Conservation (phyloP, 2,888 invertebrate species). For the Lydus trimaculatus region DNA sequence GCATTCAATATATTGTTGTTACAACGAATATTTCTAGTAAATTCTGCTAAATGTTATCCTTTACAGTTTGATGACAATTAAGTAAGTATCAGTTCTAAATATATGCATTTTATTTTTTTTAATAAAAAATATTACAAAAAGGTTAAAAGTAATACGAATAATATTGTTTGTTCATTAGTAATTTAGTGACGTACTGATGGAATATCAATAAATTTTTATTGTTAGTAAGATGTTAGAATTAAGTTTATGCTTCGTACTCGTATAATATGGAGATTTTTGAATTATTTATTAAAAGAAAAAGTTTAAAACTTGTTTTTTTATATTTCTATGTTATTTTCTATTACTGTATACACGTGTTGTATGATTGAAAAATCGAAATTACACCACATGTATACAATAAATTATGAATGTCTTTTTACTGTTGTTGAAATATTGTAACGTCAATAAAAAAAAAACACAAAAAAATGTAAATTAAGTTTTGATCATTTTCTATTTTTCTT, state of each 20-base stretch:
- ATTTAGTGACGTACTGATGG: not conserved
- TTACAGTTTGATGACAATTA: not conserved
- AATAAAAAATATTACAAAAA: not conserved
- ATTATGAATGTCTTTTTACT: no score
- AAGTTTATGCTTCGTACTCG: not conserved
- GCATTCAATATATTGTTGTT: not conserved
- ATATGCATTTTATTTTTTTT: not conserved
- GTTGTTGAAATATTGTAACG: no score
- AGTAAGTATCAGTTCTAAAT: not conserved
- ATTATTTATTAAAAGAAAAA: not conserved
- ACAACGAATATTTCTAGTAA: not conserved
- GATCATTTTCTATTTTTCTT: no score
- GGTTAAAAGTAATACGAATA: not conserved
- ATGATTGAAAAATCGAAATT: no score
- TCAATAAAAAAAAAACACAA: no score
- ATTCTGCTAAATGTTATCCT: not conserved
- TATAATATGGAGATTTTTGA: not conserved
- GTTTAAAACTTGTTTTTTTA: not conserved
- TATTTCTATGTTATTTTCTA: no score
- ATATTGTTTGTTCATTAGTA: not conserved
- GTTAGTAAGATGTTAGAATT: not conserved
- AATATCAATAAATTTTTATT: not conserved
- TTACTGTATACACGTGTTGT: no score
- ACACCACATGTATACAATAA: no score
- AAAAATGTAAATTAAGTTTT: no score